Conservation (phyloP, 2,113 vertebrate species). For the Micronycteris hirsuta region DNA sequence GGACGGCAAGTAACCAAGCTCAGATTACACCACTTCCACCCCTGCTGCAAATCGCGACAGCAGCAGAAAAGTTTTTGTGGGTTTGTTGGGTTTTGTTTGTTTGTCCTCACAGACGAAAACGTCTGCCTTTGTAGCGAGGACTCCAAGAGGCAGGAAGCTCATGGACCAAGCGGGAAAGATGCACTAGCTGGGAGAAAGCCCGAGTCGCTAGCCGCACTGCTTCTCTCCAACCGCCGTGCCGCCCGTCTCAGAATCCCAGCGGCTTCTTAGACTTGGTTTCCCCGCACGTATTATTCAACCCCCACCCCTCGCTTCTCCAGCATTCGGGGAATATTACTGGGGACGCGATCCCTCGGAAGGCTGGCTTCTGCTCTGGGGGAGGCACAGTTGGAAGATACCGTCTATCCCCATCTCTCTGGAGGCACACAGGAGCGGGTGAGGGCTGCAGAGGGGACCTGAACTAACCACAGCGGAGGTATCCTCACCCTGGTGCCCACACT, state of each 20-base stretch:
- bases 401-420: not conserved
- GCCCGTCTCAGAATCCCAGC: not conserved
- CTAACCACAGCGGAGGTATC: not conserved
- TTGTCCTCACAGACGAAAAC: not conserved
- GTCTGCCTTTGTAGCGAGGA: not conserved
- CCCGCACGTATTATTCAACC: not conserved
- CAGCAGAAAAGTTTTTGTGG: not conserved
- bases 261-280: not conserved
- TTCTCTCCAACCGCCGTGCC: not conserved
- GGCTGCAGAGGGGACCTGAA: not conserved
- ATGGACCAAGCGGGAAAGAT: not conserved
- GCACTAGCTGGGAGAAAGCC: not conserved
- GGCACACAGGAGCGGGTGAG: not conserved
- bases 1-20: not conserved
- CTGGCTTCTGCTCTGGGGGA: not conserved
- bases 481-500: not conserved
- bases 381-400: not conserved
- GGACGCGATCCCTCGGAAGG: not conserved
- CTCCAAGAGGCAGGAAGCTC: not conserved
- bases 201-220: not conserved
- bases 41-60: not conserved
- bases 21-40: not conserved
- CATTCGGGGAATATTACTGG: not conserved
- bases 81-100: not conserved
- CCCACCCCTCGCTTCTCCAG: not conserved